Evolutionary conservation across 2,888 invertebrate species (phyloP).

Genomic region (Drosophila acutilabella): DNA sequence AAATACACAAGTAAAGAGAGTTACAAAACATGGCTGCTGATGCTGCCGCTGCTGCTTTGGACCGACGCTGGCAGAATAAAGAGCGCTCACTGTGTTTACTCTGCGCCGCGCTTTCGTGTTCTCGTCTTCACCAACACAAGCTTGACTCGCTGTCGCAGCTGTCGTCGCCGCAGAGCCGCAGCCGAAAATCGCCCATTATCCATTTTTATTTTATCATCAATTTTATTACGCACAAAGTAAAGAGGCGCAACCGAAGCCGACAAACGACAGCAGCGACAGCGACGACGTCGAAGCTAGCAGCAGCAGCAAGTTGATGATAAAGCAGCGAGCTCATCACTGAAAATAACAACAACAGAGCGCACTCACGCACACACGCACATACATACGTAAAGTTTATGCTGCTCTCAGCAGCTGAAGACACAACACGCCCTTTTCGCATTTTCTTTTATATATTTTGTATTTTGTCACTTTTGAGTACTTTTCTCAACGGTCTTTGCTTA

Average conservation of each 20-base stretch:
- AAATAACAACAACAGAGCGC: constrained; percentile 60
- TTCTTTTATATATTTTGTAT: constrained; percentile 49
- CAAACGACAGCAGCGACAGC: background rate
- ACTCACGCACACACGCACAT: constrained; percentile 36
- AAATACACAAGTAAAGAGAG: constrained; percentile 4
- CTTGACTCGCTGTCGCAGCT: background rate
- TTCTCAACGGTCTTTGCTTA: constrained; percentile 26
- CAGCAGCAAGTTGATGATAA: constrained; percentile 61
- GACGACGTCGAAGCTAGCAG: constrained; percentile 10
- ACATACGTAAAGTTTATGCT: constrained; percentile 18
- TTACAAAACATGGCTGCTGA: constrained; percentile 7
- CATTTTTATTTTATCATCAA: constrained; percentile 82
- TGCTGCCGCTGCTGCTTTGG: background rate
- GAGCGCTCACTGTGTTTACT: background rate
- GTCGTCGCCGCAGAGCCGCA: constrained; percentile 28
- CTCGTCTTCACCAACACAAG: no score
- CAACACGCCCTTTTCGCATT: constrained; percentile 72
- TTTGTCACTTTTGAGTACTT: constrained; percentile 39
- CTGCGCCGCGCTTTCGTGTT: no score
- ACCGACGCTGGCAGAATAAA: constrained; percentile 11
- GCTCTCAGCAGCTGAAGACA: constrained; percentile 58
- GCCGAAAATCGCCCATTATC: constrained; percentile 79
- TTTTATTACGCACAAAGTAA: constrained; percentile 77
- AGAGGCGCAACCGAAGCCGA: constrained; percentile 63
- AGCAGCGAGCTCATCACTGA: constrained; percentile 53